phyloP scores from a whole-genome alignment of 1,140 invertebrate genomes.

The Drosophila sturtevanti region DNA sequence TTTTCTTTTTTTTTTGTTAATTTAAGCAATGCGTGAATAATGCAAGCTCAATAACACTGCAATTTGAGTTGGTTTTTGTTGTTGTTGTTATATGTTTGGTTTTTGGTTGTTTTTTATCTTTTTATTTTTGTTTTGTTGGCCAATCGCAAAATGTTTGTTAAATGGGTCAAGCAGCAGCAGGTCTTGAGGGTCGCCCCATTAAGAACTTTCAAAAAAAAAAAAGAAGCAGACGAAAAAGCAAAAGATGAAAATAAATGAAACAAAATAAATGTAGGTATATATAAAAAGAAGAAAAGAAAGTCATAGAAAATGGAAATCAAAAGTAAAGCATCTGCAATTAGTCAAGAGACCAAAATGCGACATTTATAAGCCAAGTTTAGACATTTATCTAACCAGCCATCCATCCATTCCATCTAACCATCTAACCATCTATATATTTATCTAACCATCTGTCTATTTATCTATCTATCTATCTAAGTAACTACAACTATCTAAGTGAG shows the following conservation, averaged over 20 bases:
- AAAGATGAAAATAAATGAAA: background rate
- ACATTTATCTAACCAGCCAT: constrained; percentile 43
- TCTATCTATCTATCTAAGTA: background rate
- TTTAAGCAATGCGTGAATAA: constrained; percentile 45
- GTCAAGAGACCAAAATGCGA: constrained; percentile 34
- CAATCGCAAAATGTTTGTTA: constrained; percentile 26
- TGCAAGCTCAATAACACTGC: constrained; percentile 59
- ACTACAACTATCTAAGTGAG: background rate
- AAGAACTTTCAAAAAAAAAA: constrained; percentile 66
- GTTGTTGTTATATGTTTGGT: background rate
- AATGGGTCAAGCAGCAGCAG: constrained; percentile 49
- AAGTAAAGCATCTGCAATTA: constrained; percentile 51
- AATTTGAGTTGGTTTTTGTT: constrained; percentile 38
- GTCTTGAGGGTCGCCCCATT: constrained; percentile 16
- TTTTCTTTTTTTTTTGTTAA: constrained; percentile 1
- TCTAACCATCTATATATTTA: constrained; percentile 21
- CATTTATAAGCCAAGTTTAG: constrained; percentile 50
- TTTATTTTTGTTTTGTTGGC: constrained; percentile 21
- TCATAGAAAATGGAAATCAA: constrained; percentile 17
- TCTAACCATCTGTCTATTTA: constrained; percentile 20
- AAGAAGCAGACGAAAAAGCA: background rate
- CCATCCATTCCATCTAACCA: too few relatives aligned
- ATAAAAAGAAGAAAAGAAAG: background rate
- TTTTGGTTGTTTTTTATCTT: constrained; percentile 5
- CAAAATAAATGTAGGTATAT: constrained; percentile 49